Percentiles rank a stretch among this genome's conserved stretches.
Evolutionary conservation across 2,113 vertebrate genomes (phyloP).

Genomic region (Acanthochromis polyacanthus): DNA sequence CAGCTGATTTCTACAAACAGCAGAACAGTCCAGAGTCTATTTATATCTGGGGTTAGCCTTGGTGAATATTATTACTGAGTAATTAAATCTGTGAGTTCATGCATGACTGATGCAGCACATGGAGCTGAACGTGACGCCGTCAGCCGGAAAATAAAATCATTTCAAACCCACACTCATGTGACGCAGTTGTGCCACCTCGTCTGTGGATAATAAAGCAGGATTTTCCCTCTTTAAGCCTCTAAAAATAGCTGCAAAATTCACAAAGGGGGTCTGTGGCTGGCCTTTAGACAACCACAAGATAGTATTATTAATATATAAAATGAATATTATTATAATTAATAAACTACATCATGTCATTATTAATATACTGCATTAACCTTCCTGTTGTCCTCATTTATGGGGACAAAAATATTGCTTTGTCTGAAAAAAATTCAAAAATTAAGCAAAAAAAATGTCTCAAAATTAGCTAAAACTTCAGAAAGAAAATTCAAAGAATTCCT

Average conservation of each 20-base stretch:
- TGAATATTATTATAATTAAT: too few species aligned
- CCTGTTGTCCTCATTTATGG: too few species aligned
- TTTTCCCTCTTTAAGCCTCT: slow-evolving; percentile 60
- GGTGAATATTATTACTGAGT: slow-evolving; percentile 71
- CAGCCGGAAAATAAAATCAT: slow-evolving; percentile 16
- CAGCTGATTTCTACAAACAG: slow-evolving; percentile 54
- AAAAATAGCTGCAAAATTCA: slow-evolving; percentile 59
- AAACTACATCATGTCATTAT: too few species aligned
- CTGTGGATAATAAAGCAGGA: slow-evolving; percentile 66
- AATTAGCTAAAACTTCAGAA: too few species aligned
- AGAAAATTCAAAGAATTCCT: too few species aligned
- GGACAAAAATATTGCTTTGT: too few species aligned
- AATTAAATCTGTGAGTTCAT: slow-evolving; percentile 80
- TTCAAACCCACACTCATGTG: slow-evolving; percentile 33
- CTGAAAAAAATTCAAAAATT: too few species aligned
- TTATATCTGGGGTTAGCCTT: slow-evolving; percentile 50
- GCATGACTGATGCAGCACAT: slow-evolving; percentile 69
- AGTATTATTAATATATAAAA: too few species aligned
- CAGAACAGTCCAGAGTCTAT: slow-evolving; percentile 50
- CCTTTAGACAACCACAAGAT: too few species aligned
- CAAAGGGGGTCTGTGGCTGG: background rate
- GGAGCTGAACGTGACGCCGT: slow-evolving; percentile 63
- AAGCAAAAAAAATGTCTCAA: too few species aligned
- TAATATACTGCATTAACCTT: too few species aligned
- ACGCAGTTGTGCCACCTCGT: slow-evolving; percentile 64